Conservation (phyloP, 2,888 invertebrate genomes). For the Icerya purchasi region DNA sequence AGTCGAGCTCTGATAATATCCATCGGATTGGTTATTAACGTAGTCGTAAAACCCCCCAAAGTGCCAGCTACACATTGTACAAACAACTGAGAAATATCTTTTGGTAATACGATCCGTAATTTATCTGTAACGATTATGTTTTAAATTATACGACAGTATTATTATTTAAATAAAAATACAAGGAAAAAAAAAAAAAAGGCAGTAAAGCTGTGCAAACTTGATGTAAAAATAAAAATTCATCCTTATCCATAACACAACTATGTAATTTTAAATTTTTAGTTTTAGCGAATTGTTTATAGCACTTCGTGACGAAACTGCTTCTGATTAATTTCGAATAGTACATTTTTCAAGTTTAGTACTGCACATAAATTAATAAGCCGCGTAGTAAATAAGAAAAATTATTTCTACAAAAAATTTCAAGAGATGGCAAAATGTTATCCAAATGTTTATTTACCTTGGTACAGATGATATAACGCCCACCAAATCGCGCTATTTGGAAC, state of each 20-base stretch:
- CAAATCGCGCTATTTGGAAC: slow-evolving; percentile 94
- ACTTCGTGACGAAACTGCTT: too few species aligned
- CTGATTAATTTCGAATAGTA: too few species aligned
- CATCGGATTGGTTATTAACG: slow-evolving; percentile 82
- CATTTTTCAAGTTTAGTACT: too few species aligned
- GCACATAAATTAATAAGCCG: too few species aligned
- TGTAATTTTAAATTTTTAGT: too few species aligned
- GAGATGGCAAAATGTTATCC: neutral
- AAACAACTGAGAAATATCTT: slow-evolving; percentile 55
- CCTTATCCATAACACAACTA: too few species aligned
- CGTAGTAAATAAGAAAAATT: too few species aligned
- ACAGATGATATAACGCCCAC: slow-evolving; percentile 89
- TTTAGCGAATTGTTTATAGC: too few species aligned
- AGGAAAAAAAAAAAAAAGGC: slow-evolving; percentile 14
- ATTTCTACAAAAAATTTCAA: neutral
- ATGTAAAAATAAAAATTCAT: slow-evolving; percentile 8
- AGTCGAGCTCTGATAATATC: slow-evolving; percentile 80
- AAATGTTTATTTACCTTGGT: slow-evolving; percentile 58
- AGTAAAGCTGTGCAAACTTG: neutral
- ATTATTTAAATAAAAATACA: too few species aligned
- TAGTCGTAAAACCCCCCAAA: slow-evolving; percentile 77
- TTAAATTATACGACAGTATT: slow-evolving; percentile 1
- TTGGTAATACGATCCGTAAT: slow-evolving; percentile 44
- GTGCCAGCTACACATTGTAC: slow-evolving; percentile 82
- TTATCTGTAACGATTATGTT: slow-evolving; percentile 38